These are phyloP conservation scores for Styela clava DNA, from an alignment of 23 tunicate species.

Conservation along the genomic window DNA sequence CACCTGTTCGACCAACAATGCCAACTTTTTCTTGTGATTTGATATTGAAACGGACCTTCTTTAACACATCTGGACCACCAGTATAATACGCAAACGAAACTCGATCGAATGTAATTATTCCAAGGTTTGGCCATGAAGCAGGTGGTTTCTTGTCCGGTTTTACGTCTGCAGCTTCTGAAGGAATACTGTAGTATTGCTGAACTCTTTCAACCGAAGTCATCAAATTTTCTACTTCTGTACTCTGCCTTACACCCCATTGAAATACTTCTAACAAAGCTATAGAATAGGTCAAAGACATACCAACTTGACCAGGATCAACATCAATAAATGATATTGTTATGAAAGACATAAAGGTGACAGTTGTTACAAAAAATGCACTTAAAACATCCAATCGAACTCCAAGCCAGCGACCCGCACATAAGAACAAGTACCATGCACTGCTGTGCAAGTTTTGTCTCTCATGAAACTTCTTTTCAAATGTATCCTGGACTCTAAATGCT, in stretches of 20 bases:
- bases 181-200: constrained; percentile 57
- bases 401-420: constrained; percentile 71
- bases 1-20: constrained; percentile 76
- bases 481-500: constrained; percentile 63
- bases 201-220: constrained; percentile 96
- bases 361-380: constrained; percentile 47
- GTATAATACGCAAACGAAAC: constrained; percentile 58
- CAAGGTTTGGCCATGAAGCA: constrained; percentile 57
- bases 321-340: neutral
- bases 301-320: constrained; percentile 45
- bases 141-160: constrained; percentile 33
- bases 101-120: constrained; percentile 40
- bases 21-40: constrained; percentile 76
- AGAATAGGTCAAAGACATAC: constrained; percentile 68
- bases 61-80: constrained; percentile 64
- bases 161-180: constrained; percentile 45
- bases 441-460: constrained; percentile 76
- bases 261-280: constrained; percentile 58
- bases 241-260: constrained; percentile 79
- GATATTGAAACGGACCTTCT: constrained; percentile 35
- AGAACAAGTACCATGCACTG: constrained; percentile 78
- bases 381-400: constrained; percentile 62
- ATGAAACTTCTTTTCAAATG: constrained; percentile 52
- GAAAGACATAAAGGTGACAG: constrained; percentile 40
- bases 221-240: constrained; percentile 85